These are phyloP conservation scores for Catagonus wagneri DNA, from an alignment of 2,113 vertebrate species.

Conservation along the genomic window DNA sequence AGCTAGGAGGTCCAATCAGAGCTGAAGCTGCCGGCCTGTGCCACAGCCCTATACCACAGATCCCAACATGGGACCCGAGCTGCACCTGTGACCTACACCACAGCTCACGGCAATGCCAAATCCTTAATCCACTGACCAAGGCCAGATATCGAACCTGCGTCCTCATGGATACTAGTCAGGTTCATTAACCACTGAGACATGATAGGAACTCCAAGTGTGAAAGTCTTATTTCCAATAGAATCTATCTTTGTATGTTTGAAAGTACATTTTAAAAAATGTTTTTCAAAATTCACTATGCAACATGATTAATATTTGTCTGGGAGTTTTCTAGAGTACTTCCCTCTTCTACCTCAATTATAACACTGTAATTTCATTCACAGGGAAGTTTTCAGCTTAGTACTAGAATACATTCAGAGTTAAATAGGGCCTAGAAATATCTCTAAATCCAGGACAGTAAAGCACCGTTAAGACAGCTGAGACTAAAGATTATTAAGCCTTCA, in stretches of 20 bases:
- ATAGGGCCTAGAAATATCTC: not conserved
- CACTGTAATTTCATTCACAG: not conserved
- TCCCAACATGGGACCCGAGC: too few species aligned
- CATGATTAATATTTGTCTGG: not conserved
- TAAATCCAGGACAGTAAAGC: not conserved
- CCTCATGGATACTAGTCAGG: too few species aligned
- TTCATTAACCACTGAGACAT: too few species aligned
- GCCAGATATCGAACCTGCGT: too few species aligned
- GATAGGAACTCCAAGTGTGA: not conserved
- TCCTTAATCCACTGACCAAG: too few species aligned
- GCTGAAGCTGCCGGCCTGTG: too few species aligned
- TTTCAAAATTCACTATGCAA: conserved; percentile 31
- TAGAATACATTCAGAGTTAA: conserved; percentile 22
- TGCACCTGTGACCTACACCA: too few species aligned
- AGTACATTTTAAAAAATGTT: not conserved
- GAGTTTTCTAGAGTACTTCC: not conserved
- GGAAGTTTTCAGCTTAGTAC: not conserved
- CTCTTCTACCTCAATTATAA: not conserved
- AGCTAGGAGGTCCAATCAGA: too few species aligned
- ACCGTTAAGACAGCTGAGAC: not conserved
- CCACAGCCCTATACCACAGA: too few species aligned
- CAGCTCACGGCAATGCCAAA: too few species aligned
- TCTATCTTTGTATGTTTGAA: not conserved
- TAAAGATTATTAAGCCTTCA: conserved; percentile 4
- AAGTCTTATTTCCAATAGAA: conserved; percentile 24